Percentiles rank a stretch among this genome's conserved stretches.
phyloP scores from a whole-genome alignment of 2,113 vertebrate species.

The Pionites leucogaster region DNA sequence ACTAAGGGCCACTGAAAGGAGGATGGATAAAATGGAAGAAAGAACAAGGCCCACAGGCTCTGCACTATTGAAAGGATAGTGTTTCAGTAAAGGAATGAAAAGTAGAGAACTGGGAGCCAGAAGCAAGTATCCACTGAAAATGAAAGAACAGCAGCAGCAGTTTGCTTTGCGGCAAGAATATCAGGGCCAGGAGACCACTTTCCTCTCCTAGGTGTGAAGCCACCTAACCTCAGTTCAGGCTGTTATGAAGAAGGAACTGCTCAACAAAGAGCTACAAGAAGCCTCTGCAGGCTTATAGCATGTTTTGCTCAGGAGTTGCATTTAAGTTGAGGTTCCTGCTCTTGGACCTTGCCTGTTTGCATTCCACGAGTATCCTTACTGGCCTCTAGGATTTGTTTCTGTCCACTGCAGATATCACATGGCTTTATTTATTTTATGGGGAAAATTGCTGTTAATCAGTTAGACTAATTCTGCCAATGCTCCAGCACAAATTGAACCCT shows the following conservation, averaged over 20 bases:
- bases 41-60: not conserved
- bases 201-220: not conserved
- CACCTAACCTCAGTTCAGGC: not conserved
- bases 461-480: not conserved
- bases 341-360: not conserved
- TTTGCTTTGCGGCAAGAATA: not conserved
- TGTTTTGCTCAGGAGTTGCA: not conserved
- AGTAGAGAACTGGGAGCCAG: not conserved
- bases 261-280: not conserved
- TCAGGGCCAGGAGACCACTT: not conserved
- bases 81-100: not conserved
- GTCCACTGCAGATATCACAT: not conserved
- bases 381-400: not conserved
- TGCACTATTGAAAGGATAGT: not conserved
- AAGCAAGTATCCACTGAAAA: not conserved
- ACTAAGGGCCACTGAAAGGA: not conserved
- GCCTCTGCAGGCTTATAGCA: not conserved
- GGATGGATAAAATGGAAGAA: not conserved
- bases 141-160: not conserved
- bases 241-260: not conserved
- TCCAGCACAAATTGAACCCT: not conserved
- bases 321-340: not conserved
- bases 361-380: not conserved
- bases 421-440: not conserved
- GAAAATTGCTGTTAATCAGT: constrained; percentile 9